Percentiles rank a stretch among this genome's conserved stretches.
Conservation (phyloP, 2,113 vertebrate species). For the Eptesicus fuscus region DNA sequence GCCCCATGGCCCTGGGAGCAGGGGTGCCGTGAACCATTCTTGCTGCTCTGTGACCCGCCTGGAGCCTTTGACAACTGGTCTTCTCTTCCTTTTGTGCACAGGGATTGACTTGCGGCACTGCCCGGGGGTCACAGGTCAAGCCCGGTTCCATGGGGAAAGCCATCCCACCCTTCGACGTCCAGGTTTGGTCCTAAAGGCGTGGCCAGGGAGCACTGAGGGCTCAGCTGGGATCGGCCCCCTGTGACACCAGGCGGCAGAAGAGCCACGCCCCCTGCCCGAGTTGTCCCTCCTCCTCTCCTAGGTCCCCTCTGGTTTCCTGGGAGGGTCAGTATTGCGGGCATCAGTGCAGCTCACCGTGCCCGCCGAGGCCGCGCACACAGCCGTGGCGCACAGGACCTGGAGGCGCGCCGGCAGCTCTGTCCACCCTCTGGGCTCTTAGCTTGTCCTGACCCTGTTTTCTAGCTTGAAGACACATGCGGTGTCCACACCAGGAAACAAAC, state of each 20-base stretch:
- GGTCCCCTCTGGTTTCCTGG: not conserved
- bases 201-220: not conserved
- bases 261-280: too few relatives aligned
- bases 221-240: not conserved
- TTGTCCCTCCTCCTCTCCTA: not conserved
- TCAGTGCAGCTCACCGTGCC: not conserved
- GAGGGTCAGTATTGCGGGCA: not conserved
- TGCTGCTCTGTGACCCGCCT: not conserved
- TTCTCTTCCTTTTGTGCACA: constrained; percentile 60
- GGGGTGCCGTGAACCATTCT: not conserved
- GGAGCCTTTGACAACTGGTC: too few relatives aligned
- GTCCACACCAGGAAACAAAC: not conserved
- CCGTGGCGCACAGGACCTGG: too few relatives aligned
- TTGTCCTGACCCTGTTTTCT: not conserved
- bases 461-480: not conserved
- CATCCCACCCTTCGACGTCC: constrained; percentile 81
- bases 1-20: not conserved
- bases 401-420: rapidly evolving
- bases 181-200: constrained; percentile 76
- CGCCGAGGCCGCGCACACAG: too few relatives aligned
- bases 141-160: constrained; percentile 86
- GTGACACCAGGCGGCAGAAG: not conserved
- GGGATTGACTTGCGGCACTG: constrained; percentile 79
- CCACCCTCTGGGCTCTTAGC: not conserved
- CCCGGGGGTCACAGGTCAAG: constrained; percentile 85